phyloP scores from a whole-genome alignment of 2,113 vertebrate species.

The Plectropomus leopardus region DNA sequence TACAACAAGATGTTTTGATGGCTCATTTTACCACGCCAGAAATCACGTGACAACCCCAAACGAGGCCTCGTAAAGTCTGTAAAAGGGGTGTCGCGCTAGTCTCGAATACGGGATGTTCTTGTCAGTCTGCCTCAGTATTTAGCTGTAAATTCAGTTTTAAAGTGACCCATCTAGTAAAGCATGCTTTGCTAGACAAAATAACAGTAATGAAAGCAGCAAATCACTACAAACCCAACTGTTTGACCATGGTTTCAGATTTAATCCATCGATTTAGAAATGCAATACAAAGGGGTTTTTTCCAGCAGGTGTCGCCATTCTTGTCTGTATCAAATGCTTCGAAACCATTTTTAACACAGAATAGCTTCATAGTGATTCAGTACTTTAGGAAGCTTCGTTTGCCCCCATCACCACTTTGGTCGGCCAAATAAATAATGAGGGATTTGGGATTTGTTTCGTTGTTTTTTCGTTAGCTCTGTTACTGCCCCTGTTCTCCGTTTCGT shows the following conservation, averaged over 20 bases:
- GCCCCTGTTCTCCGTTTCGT: slow-evolving; percentile 42
- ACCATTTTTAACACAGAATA: slow-evolving; percentile 8
- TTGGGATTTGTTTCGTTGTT: slow-evolving; percentile 69
- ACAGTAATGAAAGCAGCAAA: not conserved
- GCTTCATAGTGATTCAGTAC: not conserved
- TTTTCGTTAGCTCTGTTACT: slow-evolving; percentile 73
- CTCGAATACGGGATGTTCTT: not conserved
- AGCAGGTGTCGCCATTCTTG: slow-evolving; percentile 37
- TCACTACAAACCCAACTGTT: not conserved
- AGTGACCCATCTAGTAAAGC: not conserved
- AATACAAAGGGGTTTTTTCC: not conserved
- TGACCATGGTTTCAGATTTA: not conserved
- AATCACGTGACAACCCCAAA: slow-evolving; percentile 4
- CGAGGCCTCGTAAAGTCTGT: not conserved
- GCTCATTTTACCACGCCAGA: not conserved
- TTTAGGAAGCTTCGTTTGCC: not conserved
- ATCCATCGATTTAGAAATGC: not conserved
- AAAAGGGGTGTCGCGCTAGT: not conserved
- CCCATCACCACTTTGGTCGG: slow-evolving; percentile 19
- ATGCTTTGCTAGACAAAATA: not conserved
- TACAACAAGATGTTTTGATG: not conserved
- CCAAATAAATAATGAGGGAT: slow-evolving; percentile 48
- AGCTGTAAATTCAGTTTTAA: not conserved
- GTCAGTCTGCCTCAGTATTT: not conserved
- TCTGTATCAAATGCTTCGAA: slow-evolving; percentile 1